phyloP scores from a whole-genome alignment of 2,113 vertebrate genomes.

The Pterophyllum scalare region DNA sequence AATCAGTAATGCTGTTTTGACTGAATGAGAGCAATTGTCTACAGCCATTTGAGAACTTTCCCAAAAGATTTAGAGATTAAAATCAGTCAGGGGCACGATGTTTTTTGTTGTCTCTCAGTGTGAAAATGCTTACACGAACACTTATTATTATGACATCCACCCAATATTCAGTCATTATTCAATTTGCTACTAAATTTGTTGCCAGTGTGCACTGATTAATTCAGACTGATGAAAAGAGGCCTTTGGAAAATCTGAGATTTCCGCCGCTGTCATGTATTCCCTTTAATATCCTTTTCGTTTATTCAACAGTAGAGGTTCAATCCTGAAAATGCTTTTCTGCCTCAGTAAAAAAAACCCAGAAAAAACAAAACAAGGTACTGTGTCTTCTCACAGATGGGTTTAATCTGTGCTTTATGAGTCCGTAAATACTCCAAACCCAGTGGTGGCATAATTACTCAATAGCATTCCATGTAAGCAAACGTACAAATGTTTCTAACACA shows the following conservation, averaged over 20 bases:
- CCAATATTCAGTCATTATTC: neutral
- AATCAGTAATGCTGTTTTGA: neutral
- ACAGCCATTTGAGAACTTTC: neutral
- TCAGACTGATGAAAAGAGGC: neutral
- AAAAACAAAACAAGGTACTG: neutral
- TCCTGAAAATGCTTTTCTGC: constrained; percentile 12
- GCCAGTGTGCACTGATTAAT: neutral
- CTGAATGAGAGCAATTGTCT: neutral
- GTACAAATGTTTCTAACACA: constrained; percentile 45
- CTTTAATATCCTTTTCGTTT: neutral
- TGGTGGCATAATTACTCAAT: neutral
- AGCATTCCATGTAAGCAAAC: constrained; percentile 40
- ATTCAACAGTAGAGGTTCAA: constrained; percentile 36
- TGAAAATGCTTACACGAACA: neutral
- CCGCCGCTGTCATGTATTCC: neutral
- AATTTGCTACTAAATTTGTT: neutral
- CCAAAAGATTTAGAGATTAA: neutral
- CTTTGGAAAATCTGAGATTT: neutral
- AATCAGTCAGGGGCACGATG: neutral
- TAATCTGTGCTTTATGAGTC: constrained; percentile 17
- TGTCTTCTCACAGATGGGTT: constrained; percentile 8
- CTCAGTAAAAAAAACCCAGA: neutral
- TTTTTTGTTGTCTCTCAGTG: neutral
- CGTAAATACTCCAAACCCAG: constrained; percentile 12
- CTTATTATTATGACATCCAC: neutral